Conservation (phyloP, 2,113 vertebrate genomes). For the Muntiacus reevesi region DNA sequence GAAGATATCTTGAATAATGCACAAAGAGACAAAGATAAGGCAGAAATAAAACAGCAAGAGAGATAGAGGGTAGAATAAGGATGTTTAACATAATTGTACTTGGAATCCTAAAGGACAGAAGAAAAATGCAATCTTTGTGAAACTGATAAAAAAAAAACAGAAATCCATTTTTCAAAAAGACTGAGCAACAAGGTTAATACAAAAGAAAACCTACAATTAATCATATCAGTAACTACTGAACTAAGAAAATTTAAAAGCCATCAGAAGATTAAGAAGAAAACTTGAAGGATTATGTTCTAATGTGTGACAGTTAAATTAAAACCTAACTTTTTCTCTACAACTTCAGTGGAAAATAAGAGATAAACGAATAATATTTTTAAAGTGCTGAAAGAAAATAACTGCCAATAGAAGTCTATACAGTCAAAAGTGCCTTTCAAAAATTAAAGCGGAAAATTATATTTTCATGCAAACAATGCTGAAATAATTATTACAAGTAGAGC, state of each 20-base stretch:
- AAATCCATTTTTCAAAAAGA: neutral
- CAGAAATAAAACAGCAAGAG: neutral
- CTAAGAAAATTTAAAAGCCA: neutral
- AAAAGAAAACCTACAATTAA: neutral
- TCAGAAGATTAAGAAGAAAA: neutral
- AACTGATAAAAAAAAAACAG: neutral
- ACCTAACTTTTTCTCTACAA: neutral
- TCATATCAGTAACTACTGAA: neutral
- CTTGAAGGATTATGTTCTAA: neutral
- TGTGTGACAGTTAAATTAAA: neutral
- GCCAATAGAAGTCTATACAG: neutral
- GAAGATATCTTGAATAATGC: neutral
- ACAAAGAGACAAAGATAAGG: neutral
- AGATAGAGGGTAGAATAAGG: neutral
- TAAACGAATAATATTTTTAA: neutral
- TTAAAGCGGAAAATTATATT: neutral
- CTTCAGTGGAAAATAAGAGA: neutral
- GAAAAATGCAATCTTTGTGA: neutral
- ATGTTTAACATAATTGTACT: neutral
- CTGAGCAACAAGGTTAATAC: neutral
- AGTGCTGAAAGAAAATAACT: neutral
- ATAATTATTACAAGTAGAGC: neutral
- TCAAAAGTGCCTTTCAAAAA: neutral
- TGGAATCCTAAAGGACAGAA: neutral
- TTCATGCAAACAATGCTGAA: constrained; percentile 5